Evolutionary conservation across 2,797 vertebrate species (phyloP), one percentile per base, ranked within the genome.

Genomic region (Spinibarbus caldwelli): DNA sequence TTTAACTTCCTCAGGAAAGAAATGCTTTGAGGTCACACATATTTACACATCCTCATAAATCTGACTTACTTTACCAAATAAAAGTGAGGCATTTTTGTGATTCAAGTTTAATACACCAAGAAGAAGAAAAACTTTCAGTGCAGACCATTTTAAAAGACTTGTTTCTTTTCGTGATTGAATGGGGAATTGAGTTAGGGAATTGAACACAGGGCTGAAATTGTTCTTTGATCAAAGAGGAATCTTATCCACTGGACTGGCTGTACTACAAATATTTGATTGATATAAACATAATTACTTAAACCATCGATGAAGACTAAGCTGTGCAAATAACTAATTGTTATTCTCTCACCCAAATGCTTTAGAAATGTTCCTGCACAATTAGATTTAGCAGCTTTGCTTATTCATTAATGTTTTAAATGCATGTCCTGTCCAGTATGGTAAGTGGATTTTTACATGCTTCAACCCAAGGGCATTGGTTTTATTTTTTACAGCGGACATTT

Each of bases 331-430:
- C 52, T 54, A 81, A 83, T 78, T 87, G 87, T 70, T 84, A 83
- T 87, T 85, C 82, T 78, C 47, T 88, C n/a, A 87, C 23, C 80
- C 80, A 59, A 83, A 85, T 87, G 82, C 88, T 85, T 92, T 86
- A 90, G 86, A 89, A 89, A 89, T 87, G 87, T 85, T 87, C 17
- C 45, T 82, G 62, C 85, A 85, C 87, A 89, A 91, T 91, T 92
- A 87, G 89, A 87, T 92, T 90, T 82, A 91, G 78, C 90, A 83
- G 14, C 6, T 71, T 87, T 93, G 89, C 88, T 91, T 90, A 94
- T 94, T 93, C 88, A 91, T 90, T 87, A 90, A 83, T 64, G 59
- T 80, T 86, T 81, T 77, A 78, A 64, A 52, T 83, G 43, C 72
- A 52, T 41, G 87, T 62, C 31, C 66, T 86, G 73, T 68, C 47